Percentiles rank a stretch among this genome's conserved stretches.
Conservation (phyloP, 2,888 invertebrate species). For the Lasioglossum villosulum region DNA sequence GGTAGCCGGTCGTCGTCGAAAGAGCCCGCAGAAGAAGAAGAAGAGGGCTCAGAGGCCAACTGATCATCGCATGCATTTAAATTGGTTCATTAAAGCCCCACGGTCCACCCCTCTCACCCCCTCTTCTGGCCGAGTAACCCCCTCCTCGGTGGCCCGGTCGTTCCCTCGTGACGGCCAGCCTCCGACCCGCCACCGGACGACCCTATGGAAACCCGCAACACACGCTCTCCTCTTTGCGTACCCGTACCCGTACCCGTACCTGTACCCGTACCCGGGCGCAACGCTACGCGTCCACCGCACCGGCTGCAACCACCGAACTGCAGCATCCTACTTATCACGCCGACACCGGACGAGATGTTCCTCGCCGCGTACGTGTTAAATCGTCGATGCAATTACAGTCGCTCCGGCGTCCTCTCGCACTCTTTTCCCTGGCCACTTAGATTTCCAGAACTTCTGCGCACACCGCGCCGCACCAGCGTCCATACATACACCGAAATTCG, state of each 20-base stretch:
- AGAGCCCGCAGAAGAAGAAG: conserved; percentile 77
- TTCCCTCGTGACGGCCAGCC: conserved; percentile 54
- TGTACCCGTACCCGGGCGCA: conserved; percentile 20
- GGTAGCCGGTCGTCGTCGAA: conserved; percentile 76
- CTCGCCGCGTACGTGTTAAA: conserved; percentile 52
- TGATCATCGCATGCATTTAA: conserved; percentile 85
- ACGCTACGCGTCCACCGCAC: conserved; percentile 49
- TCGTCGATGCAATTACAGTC: conserved; percentile 53
- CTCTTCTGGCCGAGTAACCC: conserved; percentile 53
- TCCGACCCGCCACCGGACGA: conserved; percentile 66
- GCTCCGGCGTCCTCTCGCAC: not conserved
- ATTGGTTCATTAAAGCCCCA: conserved; percentile 84
- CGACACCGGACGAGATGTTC: conserved; percentile 57
- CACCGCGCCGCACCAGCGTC: not conserved
- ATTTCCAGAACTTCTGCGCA: conserved; percentile 11
- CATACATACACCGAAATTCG: not conserved
- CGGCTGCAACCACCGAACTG: conserved; percentile 60
- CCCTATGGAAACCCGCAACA: conserved; percentile 72
- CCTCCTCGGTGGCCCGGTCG: conserved; percentile 58
- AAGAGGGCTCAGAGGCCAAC: conserved; percentile 83
- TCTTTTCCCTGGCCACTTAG: conserved; percentile 14
- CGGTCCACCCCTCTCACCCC: conserved; percentile 68
- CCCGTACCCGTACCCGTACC: not conserved
- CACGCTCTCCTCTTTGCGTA: conserved; percentile 59
- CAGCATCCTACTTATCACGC: conserved; percentile 70